These are phyloP conservation scores for Spheniscus mendiculus DNA, from an alignment of 2,113 vertebrate genomes.

Conservation along the genomic window DNA sequence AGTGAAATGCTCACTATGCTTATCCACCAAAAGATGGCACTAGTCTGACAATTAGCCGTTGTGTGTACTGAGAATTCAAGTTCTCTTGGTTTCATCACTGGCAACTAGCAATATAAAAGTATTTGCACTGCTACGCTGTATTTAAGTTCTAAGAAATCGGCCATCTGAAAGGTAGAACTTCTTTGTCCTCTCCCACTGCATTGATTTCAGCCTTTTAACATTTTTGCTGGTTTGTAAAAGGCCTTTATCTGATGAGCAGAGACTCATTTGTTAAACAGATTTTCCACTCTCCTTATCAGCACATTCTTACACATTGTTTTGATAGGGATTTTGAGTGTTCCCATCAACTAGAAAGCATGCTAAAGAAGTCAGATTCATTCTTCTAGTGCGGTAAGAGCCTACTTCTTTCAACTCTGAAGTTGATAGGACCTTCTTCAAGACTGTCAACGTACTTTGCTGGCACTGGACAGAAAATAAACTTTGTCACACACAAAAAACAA, in stretches of 20 bases:
- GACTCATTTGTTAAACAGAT: not conserved
- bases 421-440: not conserved
- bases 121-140: not conserved
- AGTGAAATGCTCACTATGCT: not conserved
- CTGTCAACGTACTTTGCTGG: not conserved
- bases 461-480: not conserved
- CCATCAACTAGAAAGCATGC: not conserved
- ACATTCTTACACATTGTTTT: not conserved
- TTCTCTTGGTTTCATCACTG: not conserved
- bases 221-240: not conserved
- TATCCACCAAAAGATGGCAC: not conserved
- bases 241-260: not conserved
- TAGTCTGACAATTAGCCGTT: not conserved
- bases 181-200: not conserved
- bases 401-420: not conserved
- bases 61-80: not conserved
- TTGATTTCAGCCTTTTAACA: not conserved
- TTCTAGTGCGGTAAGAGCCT: not conserved
- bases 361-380: not conserved
- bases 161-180: not conserved
- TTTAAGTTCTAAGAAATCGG: not conserved
- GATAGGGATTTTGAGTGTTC: not conserved
- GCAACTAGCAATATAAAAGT: not conserved
- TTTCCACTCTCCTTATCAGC: not conserved
- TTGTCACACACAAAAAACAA: not conserved